phyloP scores from a whole-genome alignment of 2,113 vertebrate genomes.

The Catharus minimus region DNA sequence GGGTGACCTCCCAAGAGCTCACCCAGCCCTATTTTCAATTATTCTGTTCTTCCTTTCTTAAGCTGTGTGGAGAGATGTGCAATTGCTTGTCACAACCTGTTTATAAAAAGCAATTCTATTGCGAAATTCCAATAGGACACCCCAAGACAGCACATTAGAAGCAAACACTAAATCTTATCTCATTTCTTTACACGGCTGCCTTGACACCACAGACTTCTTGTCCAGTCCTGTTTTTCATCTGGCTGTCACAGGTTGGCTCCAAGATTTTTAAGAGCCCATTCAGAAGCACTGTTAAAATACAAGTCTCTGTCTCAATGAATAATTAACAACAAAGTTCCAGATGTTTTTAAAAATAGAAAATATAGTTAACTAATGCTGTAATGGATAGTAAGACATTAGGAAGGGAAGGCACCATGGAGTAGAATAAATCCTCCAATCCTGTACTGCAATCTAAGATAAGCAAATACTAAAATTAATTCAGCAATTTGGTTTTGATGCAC shows the following conservation, averaged over 20 bases:
- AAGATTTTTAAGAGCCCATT: neutral
- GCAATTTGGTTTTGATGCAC: neutral
- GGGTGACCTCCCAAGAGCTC: neutral
- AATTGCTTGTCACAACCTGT: constrained; percentile 51
- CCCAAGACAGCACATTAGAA: neutral
- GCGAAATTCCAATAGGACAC: neutral
- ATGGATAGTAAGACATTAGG: neutral
- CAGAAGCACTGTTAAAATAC: neutral
- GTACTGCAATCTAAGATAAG: neutral
- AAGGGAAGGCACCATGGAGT: neutral
- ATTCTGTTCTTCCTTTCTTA: neutral
- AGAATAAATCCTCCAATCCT: neutral
- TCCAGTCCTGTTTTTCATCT: constrained; percentile 16
- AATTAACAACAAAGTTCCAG: constrained; percentile 11
- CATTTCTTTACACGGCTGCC: neutral
- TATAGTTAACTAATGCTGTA: neutral
- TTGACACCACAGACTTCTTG: neutral
- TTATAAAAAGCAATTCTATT: constrained; percentile 33
- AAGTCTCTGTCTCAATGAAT: neutral
- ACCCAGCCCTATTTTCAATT: neutral
- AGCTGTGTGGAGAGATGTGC: neutral
- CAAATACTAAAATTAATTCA: neutral
- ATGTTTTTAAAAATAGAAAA: constrained; percentile 15
- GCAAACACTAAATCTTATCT: neutral
- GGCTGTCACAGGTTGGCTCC: neutral